These are phyloP conservation scores for Lissonota sp. DNA, from an alignment of 2,888 invertebrate genomes.

Conservation along the genomic window DNA sequence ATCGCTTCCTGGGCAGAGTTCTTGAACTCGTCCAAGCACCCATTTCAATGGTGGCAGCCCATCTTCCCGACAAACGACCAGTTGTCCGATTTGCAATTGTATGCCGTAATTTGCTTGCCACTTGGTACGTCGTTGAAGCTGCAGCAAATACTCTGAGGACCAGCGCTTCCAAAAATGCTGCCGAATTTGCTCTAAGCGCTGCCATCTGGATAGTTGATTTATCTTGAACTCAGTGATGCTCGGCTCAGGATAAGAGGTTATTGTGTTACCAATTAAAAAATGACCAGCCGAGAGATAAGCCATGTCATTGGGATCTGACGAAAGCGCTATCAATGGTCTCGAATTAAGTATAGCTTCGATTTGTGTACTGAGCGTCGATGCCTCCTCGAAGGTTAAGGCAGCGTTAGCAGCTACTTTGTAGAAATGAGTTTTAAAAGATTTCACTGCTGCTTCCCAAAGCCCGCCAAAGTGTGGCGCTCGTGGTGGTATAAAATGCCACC, in stretches of 20 bases:
- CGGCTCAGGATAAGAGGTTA: slow-evolving; percentile 41
- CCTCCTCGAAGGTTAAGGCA: slow-evolving; percentile 68
- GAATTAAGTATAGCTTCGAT: slow-evolving; percentile 61
- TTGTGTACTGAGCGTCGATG: slow-evolving; percentile 36
- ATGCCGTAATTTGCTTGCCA: slow-evolving; percentile 25
- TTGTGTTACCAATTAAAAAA: slow-evolving; percentile 55
- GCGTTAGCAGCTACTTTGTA: slow-evolving; percentile 21
- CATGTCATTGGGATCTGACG: slow-evolving; percentile 55
- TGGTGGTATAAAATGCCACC: slow-evolving; percentile 72
- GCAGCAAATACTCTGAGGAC: slow-evolving; percentile 54
- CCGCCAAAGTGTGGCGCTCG: slow-evolving; percentile 70
- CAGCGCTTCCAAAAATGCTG: slow-evolving; percentile 64
- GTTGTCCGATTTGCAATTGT: background rate
- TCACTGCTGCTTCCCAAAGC: too few species aligned
- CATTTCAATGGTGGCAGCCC: slow-evolving; percentile 16
- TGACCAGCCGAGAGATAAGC: slow-evolving; percentile 53
- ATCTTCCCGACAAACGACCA: slow-evolving; percentile 13
- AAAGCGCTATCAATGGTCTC: slow-evolving; percentile 53
- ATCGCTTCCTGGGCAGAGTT: slow-evolving; percentile 19
- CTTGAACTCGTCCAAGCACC: slow-evolving; percentile 9
- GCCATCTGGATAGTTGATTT: slow-evolving; percentile 58
- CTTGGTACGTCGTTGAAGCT: slow-evolving; percentile 46
- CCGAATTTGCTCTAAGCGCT: slow-evolving; percentile 51
- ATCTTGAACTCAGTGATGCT: slow-evolving; percentile 28
- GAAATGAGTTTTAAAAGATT: slow-evolving; percentile 68